Evolutionary conservation across 2,113 vertebrate species (phyloP), one percentile per base, ranked within the genome.

Genomic region (Nesospiza acunhae): DNA sequence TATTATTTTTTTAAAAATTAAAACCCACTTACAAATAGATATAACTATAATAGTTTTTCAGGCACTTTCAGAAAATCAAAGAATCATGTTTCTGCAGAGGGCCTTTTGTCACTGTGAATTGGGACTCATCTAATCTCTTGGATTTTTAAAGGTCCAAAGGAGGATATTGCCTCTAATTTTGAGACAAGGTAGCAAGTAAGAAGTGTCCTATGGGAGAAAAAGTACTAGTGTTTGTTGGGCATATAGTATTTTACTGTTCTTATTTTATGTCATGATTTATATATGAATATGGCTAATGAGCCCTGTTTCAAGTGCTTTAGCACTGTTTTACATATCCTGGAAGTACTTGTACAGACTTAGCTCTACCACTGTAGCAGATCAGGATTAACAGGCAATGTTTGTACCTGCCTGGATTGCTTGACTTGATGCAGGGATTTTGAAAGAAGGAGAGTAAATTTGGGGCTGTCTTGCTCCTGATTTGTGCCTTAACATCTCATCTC

Each of bases 1-100:
- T 31, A 4, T 21, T 62, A 28, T 23, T 46, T 33, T 2, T 0
- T 1, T 15, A 37, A 6, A 5, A 6, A 5, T 10, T 44, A 9
- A 46, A 31, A 52, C 3, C 17, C 11, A 20, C 11, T 13, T 62
- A 7, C 4, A 37, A 55, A 64, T 33, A 84, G 81, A 28, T 67
- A 6, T 9, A 50, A 6, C 22, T 41, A 2, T 75, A 50, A 27
- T 20, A 19, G 11, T 10, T 69, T 69, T 82, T 28, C 11, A 55
- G 37, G 42, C 9, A 13, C 28, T 55, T 44, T 37, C 12, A 75
- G 60, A 75, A 63, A 72, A 67, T 26, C 30, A 44, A 74, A 41
- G 31, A 69, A 27, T 9, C 7, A 12, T 74, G 11, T 46, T 12
- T 80, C 23, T 73, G 35, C 13, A 20, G 37, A 76, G 22, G 22